Conservation (phyloP, 2,797 vertebrate species). For the Peromyscus attwateri region DNA sequence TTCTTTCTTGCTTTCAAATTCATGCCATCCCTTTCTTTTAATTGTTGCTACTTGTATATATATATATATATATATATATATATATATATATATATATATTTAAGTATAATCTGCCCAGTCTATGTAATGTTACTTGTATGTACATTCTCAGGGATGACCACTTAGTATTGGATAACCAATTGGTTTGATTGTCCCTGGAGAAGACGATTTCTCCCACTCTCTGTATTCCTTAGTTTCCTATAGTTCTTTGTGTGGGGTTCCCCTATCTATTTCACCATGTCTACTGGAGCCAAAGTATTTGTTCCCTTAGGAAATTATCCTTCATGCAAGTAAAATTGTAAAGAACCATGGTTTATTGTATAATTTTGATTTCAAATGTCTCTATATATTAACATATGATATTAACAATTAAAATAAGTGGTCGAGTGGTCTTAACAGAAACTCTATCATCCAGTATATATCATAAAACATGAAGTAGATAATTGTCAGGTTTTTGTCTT, state of each 20-base stretch:
- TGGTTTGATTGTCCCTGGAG: neutral
- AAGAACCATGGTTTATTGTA: conserved; percentile 33
- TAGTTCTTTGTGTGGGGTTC: neutral
- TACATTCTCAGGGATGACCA: neutral
- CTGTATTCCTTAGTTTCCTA: neutral
- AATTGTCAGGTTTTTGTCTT: conserved; percentile 85
- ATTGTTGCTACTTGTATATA: neutral
- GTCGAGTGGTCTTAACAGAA: conserved; percentile 63
- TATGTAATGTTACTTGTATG: neutral
- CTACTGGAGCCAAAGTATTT: neutral
- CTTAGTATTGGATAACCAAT: neutral
- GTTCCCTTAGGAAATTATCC: conserved; percentile 7
- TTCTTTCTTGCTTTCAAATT: neutral
- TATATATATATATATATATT: neutral
- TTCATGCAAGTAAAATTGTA: conserved; percentile 53
- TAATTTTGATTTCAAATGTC: conserved; percentile 56
- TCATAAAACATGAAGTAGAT: conserved; percentile 71
- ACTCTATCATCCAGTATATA: conserved; percentile 64
- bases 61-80: too few relatives aligned
- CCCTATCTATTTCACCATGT: neutral
- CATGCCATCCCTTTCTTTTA: neutral
- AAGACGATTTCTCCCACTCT: neutral
- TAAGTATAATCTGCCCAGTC: neutral
- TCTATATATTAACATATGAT: conserved; percentile 55
- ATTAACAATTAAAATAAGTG: conserved; percentile 66